Conservation (phyloP, 2,888 invertebrate species). For the Aporophyla lueneburgensis region DNA sequence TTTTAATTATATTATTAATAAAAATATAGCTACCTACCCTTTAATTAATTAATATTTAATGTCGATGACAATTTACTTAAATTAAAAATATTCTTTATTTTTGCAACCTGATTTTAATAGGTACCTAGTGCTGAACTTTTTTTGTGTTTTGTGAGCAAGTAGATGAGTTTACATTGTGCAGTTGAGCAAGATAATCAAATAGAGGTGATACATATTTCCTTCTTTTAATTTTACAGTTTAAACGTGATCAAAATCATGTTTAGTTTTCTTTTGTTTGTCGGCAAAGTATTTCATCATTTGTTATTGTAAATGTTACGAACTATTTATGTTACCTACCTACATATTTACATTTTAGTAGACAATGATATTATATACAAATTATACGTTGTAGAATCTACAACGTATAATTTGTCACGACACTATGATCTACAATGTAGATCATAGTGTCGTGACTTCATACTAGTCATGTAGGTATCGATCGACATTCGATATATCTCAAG, state of each 20-base stretch:
- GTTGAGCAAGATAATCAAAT: not conserved
- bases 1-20: conserved; percentile 50
- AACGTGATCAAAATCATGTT: conserved; percentile 42
- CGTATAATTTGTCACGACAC: no score
- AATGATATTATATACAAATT: no score
- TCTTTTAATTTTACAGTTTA: not conserved
- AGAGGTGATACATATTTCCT: not conserved
- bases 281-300: conserved; percentile 61
- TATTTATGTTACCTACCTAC: conserved; percentile 18
- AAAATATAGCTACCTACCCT: not conserved
- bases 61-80: not conserved
- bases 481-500: conserved; percentile 50
- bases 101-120: not conserved
- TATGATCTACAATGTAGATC: no score
- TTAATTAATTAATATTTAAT: conserved; percentile 1
- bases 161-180: not conserved
- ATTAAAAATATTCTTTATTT: not conserved
- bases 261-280: conserved; percentile 11
- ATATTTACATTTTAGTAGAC: conserved; percentile 9
- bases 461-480: conserved; percentile 24
- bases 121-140: not conserved
- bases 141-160: not conserved
- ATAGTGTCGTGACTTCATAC: conserved; percentile 43
- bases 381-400: no score
- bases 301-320: conserved; percentile 12